These are phyloP conservation scores for Aythya baeri DNA, from an alignment of 2,113 vertebrate genomes.

Conservation along the genomic window DNA sequence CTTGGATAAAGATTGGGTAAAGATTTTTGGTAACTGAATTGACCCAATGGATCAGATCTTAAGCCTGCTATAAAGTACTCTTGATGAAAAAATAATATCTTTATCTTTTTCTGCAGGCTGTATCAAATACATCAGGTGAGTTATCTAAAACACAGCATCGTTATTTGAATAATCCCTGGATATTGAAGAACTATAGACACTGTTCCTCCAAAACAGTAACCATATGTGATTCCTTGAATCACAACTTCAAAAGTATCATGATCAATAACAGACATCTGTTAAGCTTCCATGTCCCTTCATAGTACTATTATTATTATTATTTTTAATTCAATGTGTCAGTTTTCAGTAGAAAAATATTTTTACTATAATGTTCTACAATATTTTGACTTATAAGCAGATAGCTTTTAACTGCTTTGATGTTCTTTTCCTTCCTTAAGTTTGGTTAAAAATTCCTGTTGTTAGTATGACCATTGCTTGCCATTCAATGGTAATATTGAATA, in stretches of 20 bases:
- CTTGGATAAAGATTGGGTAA: neutral
- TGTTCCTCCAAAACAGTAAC: neutral
- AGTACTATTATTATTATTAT: neutral
- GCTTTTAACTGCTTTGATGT: neutral
- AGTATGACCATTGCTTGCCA: neutral
- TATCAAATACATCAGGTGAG: neutral
- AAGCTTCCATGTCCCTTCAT: neutral
- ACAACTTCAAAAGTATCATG: neutral
- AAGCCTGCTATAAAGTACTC: neutral
- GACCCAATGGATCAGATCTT: neutral
- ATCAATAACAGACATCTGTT: neutral
- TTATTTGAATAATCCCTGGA: neutral
- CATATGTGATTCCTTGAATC: neutral
- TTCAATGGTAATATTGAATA: too few relatives aligned
- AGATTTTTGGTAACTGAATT: neutral
- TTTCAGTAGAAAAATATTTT: neutral
- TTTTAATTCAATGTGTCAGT: neutral
- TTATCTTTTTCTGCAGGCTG: neutral
- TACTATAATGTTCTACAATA: neutral
- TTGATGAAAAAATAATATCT: neutral
- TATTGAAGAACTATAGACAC: neutral
- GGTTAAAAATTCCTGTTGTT: neutral
- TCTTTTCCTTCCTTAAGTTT: neutral
- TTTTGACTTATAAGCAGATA: neutral
- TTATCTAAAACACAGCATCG: neutral